These are phyloP conservation scores for Reticulitermes speratus DNA, from an alignment of 1,140 invertebrate species.

Conservation along the genomic window DNA sequence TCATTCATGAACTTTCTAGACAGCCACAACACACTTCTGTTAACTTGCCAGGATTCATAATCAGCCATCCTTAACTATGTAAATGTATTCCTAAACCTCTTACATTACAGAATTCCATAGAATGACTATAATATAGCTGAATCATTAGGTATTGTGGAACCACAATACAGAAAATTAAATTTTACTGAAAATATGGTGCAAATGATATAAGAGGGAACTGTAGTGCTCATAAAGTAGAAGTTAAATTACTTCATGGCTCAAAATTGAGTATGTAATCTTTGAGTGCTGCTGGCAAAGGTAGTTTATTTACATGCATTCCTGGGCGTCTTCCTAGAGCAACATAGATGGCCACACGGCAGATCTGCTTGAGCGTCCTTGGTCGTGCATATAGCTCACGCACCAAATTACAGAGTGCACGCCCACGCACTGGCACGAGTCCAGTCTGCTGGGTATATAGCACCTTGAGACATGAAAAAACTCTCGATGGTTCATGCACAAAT, in stretches of 20 bases:
- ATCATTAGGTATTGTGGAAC: neutral
- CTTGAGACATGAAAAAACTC: conserved; percentile 62
- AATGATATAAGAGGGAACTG: neutral
- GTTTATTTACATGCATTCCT: conserved; percentile 61
- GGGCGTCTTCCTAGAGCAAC: conserved; percentile 59
- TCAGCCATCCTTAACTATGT: neutral
- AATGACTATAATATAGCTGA: neutral
- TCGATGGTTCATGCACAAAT: conserved; percentile 65
- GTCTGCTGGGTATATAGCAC: conserved; percentile 63
- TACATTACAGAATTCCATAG: neutral
- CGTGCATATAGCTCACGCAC: conserved; percentile 61
- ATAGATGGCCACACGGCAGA: conserved; percentile 65
- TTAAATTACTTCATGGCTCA: conserved; percentile 47
- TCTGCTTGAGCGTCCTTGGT: conserved; percentile 64
- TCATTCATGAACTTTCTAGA: no score
- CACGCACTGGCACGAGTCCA: conserved; percentile 62
- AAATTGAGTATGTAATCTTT: conserved; percentile 72
- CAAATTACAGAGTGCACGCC: conserved; percentile 58
- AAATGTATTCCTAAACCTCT: neutral
- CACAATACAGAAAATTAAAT: neutral
- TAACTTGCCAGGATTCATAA: no score
- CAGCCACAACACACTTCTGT: no score
- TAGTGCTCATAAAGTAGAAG: neutral
- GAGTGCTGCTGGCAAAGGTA: conserved; percentile 63
- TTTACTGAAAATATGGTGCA: neutral